Percentiles rank a stretch among this genome's conserved stretches.
phyloP scores from a whole-genome alignment of 2,113 vertebrate species.

The Cricetomys ansorgei region DNA sequence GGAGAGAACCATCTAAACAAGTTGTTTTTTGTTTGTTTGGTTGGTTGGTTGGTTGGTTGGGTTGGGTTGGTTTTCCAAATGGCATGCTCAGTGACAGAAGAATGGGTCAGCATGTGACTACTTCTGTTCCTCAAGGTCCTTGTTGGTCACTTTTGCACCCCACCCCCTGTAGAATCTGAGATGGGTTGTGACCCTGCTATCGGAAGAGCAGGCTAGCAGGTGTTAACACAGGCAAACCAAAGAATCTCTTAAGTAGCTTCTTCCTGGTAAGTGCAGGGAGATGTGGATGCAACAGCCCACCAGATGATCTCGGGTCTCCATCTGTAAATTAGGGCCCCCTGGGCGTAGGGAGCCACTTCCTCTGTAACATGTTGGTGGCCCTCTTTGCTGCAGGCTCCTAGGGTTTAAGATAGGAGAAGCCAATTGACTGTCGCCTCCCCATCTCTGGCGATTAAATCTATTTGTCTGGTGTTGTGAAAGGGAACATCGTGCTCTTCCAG shows the following conservation, averaged over 20 bases:
- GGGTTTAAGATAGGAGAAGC: not conserved
- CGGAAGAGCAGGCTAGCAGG: not conserved
- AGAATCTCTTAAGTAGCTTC: not conserved
- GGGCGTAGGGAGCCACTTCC: not conserved
- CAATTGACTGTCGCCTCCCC: not conserved
- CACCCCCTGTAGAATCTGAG: not conserved
- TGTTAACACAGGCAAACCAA: not conserved
- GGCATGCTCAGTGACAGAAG: not conserved
- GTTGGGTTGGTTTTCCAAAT: not conserved
- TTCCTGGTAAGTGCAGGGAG: not conserved
- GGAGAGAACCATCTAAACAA: not conserved
- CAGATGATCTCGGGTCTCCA: not conserved
- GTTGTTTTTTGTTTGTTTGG: not conserved
- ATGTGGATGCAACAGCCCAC: not conserved
- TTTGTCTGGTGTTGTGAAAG: conserved; percentile 2
- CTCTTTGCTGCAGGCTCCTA: not conserved
- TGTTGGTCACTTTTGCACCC: not conserved
- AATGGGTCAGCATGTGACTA: not conserved
- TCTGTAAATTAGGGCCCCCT: not conserved
- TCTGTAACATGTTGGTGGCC: not conserved
- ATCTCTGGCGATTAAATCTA: not conserved
- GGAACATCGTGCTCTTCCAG: not conserved
- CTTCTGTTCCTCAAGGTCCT: not conserved
- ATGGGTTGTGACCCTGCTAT: not conserved
- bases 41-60: not conserved